phyloP scores from a whole-genome alignment of 1,140 invertebrate genomes.

The Eueides isabella region DNA sequence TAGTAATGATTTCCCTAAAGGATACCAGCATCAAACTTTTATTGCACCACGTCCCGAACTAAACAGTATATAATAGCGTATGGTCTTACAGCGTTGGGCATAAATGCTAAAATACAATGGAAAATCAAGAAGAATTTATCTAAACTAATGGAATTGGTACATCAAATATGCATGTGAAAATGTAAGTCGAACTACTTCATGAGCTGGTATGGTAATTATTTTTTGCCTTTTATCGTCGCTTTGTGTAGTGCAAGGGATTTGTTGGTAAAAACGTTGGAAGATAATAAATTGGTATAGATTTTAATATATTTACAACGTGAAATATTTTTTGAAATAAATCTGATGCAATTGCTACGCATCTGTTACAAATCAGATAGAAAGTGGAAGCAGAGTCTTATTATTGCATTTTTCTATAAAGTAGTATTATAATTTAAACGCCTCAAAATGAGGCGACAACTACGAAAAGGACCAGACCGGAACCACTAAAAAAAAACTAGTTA shows the following conservation, averaged over 20 bases:
- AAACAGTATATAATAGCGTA: not conserved
- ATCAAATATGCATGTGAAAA: constrained; percentile 28
- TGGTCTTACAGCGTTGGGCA: not conserved
- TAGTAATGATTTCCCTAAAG: constrained; percentile 37
- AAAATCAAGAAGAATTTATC: not conserved
- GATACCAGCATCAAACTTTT: constrained; percentile 15
- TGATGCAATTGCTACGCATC: no score
- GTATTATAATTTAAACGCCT: no score
- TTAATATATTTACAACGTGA: no score
- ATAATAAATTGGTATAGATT: no score
- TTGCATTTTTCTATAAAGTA: no score
- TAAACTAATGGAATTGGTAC: constrained; percentile 36
- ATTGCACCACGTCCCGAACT: constrained; percentile 9
- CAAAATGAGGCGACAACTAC: no score
- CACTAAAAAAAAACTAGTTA: no score
- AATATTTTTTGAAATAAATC: no score
- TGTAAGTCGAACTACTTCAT: not conserved
- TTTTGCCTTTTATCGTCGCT: not conserved
- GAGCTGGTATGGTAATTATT: constrained; percentile 1
- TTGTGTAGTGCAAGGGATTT: not conserved
- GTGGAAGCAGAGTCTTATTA: no score
- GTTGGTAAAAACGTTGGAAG: no score
- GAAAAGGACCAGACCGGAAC: no score
- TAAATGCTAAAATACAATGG: constrained; percentile 1
- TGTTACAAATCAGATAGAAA: no score